Percentiles rank a stretch among this genome's conserved stretches.
Conservation (phyloP, 2,113 vertebrate genomes). For the Dendrocopos noguchii region DNA sequence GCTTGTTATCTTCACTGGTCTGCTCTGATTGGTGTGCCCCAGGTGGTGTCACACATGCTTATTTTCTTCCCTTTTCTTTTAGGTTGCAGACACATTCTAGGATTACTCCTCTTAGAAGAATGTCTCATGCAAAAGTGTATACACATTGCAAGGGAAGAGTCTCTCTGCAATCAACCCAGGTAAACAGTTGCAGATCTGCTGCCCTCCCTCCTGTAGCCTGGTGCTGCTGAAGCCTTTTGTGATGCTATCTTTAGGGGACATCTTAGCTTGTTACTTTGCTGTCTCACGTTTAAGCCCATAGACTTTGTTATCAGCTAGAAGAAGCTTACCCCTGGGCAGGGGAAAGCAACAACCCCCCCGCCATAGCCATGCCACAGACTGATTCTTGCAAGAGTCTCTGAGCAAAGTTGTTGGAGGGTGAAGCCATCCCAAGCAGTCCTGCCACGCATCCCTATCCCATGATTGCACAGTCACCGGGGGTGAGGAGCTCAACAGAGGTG, state of each 20-base stretch:
- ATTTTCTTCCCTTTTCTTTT: not conserved
- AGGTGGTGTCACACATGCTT: not conserved
- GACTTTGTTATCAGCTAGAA: conserved; percentile 75
- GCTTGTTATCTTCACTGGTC: not conserved
- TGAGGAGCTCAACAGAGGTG: not conserved
- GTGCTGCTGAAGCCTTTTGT: not conserved
- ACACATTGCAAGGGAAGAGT: not conserved
- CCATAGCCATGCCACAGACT: not conserved
- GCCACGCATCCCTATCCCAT: not conserved
- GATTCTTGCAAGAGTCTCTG: not conserved
- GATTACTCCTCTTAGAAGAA: not conserved
- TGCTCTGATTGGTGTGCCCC: not conserved
- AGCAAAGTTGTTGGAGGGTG: not conserved
- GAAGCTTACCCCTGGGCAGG: conserved; percentile 58
- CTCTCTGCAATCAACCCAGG: not conserved
- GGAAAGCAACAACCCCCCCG: not conserved
- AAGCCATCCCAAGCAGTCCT: not conserved
- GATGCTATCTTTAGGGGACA: conserved; percentile 7
- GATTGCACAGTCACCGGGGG: not conserved
- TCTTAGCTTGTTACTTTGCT: not conserved
- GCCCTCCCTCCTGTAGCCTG: not conserved
- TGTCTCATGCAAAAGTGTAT: not conserved
- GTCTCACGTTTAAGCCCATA: not conserved
- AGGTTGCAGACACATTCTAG: not conserved
- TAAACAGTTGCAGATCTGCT: not conserved